Evolutionary conservation across 2,797 vertebrate genomes (phyloP), one percentile per base, ranked within the genome.

Genomic region (Buphagus erythrorhynchus): DNA sequence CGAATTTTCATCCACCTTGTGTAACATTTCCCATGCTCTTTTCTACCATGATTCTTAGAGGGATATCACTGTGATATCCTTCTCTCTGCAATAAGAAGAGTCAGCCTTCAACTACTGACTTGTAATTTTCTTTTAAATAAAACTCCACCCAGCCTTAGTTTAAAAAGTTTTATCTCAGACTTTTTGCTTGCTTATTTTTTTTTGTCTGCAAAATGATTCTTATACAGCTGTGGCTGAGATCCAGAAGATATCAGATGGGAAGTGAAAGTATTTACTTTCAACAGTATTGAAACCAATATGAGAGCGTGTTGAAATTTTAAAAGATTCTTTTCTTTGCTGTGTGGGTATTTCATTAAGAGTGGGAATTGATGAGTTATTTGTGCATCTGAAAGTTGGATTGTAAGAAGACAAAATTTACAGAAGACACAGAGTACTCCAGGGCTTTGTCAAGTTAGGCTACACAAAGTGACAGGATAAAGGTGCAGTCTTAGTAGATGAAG

Each of bases 211-310:
- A 9, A 68, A 51, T 84, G 25, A 17, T 88, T 75, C 49, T 84
- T 75, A 13, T 0, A 20, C 8, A 49, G 13, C 40, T 38, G 33
- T 79, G 91, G 45, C 65, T 24, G 43, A 63, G 59, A 51, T 66
- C 82, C 76, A 87, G 40, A 65, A 74, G 73, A 26, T 81, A 67
- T 46, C 75, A 68, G 85, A 61, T 91, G 40, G 68, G 28, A 83
- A 54, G 42, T 71, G 68, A 52, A 68, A 80, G 57, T 43, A 26
- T 49, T 85, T 88, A 12, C 21, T 91, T 93, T 91, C 89, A 95
- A 18, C 55, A 40, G 31, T 21, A 31, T 38, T 26, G 63, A 77
- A 85, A 79, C 18, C 24, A 54, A 14, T 84, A 75, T 82, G 80
- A 96, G 25, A 29, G 4, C 0, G 7, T 69, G 93, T 74, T 91